phyloP scores from a whole-genome alignment of 2,888 invertebrate species.

The Cynaeus angustus region DNA sequence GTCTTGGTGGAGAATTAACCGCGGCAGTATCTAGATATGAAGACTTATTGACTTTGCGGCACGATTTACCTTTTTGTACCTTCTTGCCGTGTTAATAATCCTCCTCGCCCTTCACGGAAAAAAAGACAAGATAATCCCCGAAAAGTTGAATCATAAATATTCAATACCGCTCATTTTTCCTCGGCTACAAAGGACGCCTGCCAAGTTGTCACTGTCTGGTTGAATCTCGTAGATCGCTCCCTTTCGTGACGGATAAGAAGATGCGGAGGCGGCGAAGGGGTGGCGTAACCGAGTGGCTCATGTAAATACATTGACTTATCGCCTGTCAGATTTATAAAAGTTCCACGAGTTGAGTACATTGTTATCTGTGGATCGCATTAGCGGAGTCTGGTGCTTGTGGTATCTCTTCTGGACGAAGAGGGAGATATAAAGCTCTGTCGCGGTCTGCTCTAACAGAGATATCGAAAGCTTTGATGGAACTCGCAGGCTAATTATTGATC shows the following conservation, averaged over 20 bases:
- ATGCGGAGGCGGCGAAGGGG: conserved; percentile 51
- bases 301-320: conserved; percentile 67
- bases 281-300: conserved; percentile 61
- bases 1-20: conserved; percentile 26
- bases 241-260: conserved; percentile 33
- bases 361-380: conserved; percentile 68
- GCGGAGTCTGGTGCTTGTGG: conserved; percentile 61
- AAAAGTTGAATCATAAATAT: conserved; percentile 59
- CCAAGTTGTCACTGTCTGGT: conserved; percentile 48
- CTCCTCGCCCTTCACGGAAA: conserved; percentile 5
- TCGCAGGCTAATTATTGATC: conserved; percentile 52
- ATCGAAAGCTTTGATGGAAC: conserved; percentile 46
- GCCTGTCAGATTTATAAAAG: conserved; percentile 67
- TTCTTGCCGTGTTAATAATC: conserved; percentile 21
- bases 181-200: conserved; percentile 42
- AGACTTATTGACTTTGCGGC: conserved; percentile 20
- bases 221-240: conserved; percentile 46
- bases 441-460: conserved; percentile 15
- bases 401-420: conserved; percentile 58
- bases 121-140: conserved; percentile 41
- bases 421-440: conserved; percentile 45
- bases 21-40: conserved; percentile 11
- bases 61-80: conserved; percentile 18
- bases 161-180: conserved; percentile 54
- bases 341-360: conserved; percentile 64